Conservation (phyloP, 2,888 invertebrate genomes). For the Drosophila quasianomalipes region DNA sequence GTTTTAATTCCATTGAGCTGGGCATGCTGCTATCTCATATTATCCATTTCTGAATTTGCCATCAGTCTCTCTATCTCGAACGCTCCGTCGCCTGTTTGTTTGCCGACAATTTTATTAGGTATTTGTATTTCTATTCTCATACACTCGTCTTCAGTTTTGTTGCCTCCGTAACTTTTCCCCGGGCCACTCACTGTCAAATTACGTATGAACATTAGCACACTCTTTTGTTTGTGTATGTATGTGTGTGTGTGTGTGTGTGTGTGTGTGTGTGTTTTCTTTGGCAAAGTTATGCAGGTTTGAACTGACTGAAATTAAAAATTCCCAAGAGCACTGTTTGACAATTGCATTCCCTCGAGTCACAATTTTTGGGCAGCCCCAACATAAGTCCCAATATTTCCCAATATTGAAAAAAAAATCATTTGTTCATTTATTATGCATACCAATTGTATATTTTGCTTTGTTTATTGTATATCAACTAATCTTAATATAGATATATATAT, state of each 20-base stretch:
- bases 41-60: constrained; percentile 48
- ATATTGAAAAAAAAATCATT: constrained; percentile 8
- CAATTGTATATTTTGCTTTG: constrained; percentile 54
- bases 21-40: constrained; percentile 51
- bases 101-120: constrained; percentile 58
- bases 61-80: constrained; percentile 24
- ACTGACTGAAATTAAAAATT: constrained; percentile 50
- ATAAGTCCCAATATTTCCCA: background rate
- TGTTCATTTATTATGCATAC: constrained; percentile 24
- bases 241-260: constrained; percentile 2
- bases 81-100: constrained; percentile 35
- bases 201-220: constrained; percentile 37
- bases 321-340: constrained; percentile 48
- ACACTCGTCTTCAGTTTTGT: constrained; percentile 22
- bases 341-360: constrained; percentile 23
- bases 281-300: constrained; percentile 22
- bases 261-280: constrained; percentile 15
- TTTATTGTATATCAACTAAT: constrained; percentile 50
- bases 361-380: background rate
- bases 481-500: constrained; percentile 41
- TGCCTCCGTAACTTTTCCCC: constrained; percentile 32
- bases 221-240: constrained; percentile 4
- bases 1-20: constrained; percentile 76
- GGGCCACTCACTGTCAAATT: constrained; percentile 41
- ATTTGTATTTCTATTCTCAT: constrained; percentile 43